A percentile compares a stretch with the other conserved stretches of the same genome.
Evolutionary conservation across 2,888 invertebrate genomes (phyloP).

Genomic region (Coenonympha glycerion): DNA sequence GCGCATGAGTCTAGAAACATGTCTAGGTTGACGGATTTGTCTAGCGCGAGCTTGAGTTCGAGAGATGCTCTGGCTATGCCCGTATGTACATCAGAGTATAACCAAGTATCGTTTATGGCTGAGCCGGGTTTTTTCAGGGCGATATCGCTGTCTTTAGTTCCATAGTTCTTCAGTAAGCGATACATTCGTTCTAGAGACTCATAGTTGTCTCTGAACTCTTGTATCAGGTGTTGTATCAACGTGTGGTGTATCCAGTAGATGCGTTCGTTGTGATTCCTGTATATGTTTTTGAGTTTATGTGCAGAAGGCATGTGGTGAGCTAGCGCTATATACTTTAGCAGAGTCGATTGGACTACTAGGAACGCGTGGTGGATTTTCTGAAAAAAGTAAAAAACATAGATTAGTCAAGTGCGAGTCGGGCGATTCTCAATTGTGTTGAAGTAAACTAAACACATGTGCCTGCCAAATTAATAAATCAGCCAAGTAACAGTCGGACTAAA

Average conservation of each 20-base stretch:
- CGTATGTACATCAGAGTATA: conserved; percentile 64
- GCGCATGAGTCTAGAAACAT: conserved; percentile 65
- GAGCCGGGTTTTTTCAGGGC: conserved; percentile 44
- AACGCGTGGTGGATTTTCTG: conserved; percentile 72
- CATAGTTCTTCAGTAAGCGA: conserved; percentile 57
- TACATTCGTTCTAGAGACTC: conserved; percentile 61
- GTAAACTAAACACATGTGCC: too few species aligned
- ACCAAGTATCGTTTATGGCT: conserved; percentile 53
- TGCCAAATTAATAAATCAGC: too few species aligned
- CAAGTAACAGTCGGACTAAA: too few species aligned
- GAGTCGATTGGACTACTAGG: conserved; percentile 62
- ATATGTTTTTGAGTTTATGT: conserved; percentile 37
- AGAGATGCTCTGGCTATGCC: conserved; percentile 53
- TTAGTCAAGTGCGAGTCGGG: too few species aligned
- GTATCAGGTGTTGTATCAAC: conserved; percentile 43
- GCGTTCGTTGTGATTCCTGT: conserved; percentile 64
- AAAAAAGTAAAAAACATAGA: conserved; percentile 28
- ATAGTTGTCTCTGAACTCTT: conserved; percentile 49
- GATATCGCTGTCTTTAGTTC: conserved; percentile 37
- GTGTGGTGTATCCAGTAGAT: conserved; percentile 61
- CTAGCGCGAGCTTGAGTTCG: conserved; percentile 56
- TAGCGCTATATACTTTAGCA: conserved; percentile 62
- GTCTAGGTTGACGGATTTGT: conserved; percentile 59
- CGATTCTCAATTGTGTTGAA: background rate
- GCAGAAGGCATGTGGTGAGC: conserved; percentile 47